These are phyloP conservation scores for Vollenhovia emeryi DNA, from an alignment of 1,140 invertebrate genomes.

Conservation along the genomic window DNA sequence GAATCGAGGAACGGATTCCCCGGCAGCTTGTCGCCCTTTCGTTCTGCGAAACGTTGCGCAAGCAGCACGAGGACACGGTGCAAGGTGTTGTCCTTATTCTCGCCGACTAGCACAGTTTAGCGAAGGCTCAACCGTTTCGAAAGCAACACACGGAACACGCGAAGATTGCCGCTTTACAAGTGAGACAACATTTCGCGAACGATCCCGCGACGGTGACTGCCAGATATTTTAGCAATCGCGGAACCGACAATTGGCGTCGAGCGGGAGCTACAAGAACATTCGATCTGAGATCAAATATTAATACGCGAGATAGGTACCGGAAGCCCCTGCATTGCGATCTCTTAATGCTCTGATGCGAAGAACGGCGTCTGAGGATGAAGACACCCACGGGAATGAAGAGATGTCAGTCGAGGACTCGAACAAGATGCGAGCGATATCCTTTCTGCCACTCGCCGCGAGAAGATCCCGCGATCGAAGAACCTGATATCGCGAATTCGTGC, in stretches of 20 bases:
- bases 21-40: background rate
- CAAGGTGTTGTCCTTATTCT: conserved; percentile 10
- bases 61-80: background rate
- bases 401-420: background rate
- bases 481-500: background rate
- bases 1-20: background rate
- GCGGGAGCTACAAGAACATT: background rate
- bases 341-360: background rate
- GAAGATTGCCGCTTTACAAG: background rate
- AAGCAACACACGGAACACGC: background rate
- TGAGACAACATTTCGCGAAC: background rate
- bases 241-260: background rate
- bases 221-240: background rate
- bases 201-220: background rate
- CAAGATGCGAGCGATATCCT: background rate
- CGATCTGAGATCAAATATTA: background rate
- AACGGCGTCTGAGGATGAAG: background rate
- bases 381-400: background rate
- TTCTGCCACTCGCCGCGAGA: background rate
- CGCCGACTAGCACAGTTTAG: conserved; percentile 2
- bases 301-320: conserved; percentile 5
- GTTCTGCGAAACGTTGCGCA: background rate
- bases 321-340: background rate
- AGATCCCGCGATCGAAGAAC: background rate
- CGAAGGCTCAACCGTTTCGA: background rate